Conservation (phyloP, 2,113 vertebrate genomes). For the Nothobranchius kuhntae region DNA sequence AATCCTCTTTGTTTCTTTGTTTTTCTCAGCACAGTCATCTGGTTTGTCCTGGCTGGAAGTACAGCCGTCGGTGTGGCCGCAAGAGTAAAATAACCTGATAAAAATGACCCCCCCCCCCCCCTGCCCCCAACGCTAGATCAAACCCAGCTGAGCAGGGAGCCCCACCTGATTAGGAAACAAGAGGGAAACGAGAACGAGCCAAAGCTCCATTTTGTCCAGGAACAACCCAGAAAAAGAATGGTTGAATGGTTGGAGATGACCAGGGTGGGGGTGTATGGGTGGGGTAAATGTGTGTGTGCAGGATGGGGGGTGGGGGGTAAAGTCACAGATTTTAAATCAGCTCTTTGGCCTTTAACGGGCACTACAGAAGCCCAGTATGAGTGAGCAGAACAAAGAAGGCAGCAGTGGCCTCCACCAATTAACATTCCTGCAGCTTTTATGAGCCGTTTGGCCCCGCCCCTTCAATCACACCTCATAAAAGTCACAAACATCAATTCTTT, state of each 20-base stretch:
- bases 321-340: conserved; percentile 80
- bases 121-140: conserved; percentile 43
- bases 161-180: conserved; percentile 57
- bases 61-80: conserved; percentile 24
- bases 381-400: conserved; percentile 73
- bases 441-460: conserved; percentile 71
- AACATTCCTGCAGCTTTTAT: conserved; percentile 83
- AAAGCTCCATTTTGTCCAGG: conserved; percentile 37
- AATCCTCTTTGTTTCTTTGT: conserved; percentile 2
- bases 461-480: conserved; percentile 84
- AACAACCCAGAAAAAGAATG: conserved; percentile 23
- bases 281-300: conserved; percentile 28
- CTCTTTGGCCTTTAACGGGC: conserved; percentile 67
- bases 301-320: conserved; percentile 26
- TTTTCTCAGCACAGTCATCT: neutral
- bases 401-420: conserved; percentile 81
- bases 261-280: conserved; percentile 1
- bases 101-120: conserved; percentile 35
- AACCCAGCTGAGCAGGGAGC: conserved; percentile 24
- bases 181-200: conserved; percentile 50
- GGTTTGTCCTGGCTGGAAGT: conserved; percentile 3
- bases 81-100: conserved; percentile 29
- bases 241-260: conserved; percentile 28
- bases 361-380: conserved; percentile 74
- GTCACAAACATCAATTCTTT: conserved; percentile 81